Evolutionary conservation across 2,888 invertebrate genomes (phyloP).

Genomic region (Deladenus siricidicola): DNA sequence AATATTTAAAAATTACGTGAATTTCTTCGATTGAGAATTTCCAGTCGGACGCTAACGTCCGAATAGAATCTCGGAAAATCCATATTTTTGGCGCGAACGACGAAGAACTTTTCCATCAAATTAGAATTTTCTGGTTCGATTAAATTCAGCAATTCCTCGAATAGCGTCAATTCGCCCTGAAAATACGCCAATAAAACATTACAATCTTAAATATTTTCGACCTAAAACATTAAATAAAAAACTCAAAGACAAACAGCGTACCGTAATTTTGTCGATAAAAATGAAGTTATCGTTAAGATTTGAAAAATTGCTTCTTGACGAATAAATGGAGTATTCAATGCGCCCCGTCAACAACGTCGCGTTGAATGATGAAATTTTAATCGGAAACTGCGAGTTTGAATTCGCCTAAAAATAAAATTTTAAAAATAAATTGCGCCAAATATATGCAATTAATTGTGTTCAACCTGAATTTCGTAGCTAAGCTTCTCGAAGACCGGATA

Average conservation of each 20-base stretch:
- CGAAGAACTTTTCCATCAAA: slow-evolving; percentile 29
- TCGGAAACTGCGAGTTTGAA: slow-evolving; percentile 19
- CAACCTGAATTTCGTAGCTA: slow-evolving; percentile 44
- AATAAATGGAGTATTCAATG: slow-evolving; percentile 34
- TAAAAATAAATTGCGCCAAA: background rate
- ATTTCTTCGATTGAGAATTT: background rate
- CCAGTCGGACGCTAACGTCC: slow-evolving; percentile 39
- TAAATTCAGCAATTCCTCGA: slow-evolving; percentile 21
- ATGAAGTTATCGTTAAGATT: slow-evolving; percentile 25
- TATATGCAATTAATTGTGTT: background rate
- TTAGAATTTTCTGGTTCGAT: background rate
- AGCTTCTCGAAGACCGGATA: slow-evolving; percentile 50
- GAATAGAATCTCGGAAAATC: slow-evolving; percentile 40
- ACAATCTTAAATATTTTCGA: too few relatives aligned
- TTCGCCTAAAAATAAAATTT: slow-evolving; percentile 20
- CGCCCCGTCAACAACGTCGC: slow-evolving; percentile 25
- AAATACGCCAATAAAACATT: too few relatives aligned
- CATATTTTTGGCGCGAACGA: slow-evolving; percentile 43
- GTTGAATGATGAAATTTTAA: slow-evolving; percentile 23
- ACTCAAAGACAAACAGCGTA: slow-evolving; percentile 10
- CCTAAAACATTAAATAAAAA: background rate
- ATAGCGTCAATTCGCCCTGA: slow-evolving; percentile 29
- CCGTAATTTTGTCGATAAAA: slow-evolving; percentile 35
- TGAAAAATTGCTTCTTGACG: slow-evolving; percentile 20
- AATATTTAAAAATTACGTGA: too few relatives aligned